Evolutionary conservation across 2,113 vertebrate species (phyloP), one percentile per base, ranked within the genome.

Genomic region (Neopipo cinnamomea): DNA sequence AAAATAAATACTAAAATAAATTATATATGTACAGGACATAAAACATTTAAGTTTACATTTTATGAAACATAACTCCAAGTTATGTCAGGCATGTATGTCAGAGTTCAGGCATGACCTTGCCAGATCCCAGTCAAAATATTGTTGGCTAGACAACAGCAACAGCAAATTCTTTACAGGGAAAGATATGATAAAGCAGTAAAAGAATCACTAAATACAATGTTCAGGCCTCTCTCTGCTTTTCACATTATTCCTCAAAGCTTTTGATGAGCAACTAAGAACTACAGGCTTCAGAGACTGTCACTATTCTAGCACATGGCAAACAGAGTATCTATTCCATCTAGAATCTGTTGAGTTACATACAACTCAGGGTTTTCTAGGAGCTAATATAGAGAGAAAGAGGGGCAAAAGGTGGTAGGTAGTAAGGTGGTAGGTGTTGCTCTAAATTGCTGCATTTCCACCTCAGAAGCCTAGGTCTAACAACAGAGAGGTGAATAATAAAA

Each of bases 231-330:
- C 37, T 85, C 46, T 66, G 24, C 47, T 46, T 89, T 94, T 85
- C 75, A 44, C 55, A 28, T 77, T 86, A 46, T 33, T 88, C 79
- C 78, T 33, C 78, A 83, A 90, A 91, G 63, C 62, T 65, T 93
- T 55, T 90, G 95, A 94, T 93, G 94, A 79, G 83, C 94, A 96
- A 49, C 24, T 68, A 85, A 78, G 33, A 94, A 83, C 71, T 83
- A 91, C 2, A 2, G 44, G 39, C 63, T 92, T 90, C 90, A 92
- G 61, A 85, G 78, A 81, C 66, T 83, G 70, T 52, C 1, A 8
- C 35, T 86, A 39, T 85, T 95, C 59, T 89, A 88, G 62, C 33
- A 70, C 28, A 37, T 70, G 59, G 56, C 63, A 95, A 94, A 91
- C 81, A 88, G 78, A 89, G 20, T 83, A 23, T 62, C 37, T 81